Evolutionary conservation across 1,140 invertebrate species (phyloP).

Genomic region (Scaptomyza pallida): DNA sequence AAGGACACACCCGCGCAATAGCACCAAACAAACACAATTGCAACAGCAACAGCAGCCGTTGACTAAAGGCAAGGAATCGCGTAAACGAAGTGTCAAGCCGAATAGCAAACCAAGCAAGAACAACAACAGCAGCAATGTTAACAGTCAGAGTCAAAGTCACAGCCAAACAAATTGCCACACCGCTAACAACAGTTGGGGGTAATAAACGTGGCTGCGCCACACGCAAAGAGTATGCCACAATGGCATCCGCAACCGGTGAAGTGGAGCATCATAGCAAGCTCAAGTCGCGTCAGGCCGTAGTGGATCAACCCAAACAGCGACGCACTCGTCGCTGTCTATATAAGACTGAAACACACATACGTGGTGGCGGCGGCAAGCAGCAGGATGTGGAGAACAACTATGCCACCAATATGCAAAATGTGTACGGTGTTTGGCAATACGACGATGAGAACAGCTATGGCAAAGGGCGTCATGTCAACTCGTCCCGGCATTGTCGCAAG

Average conservation of each 20-base stretch:
- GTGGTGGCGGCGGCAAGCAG: conserved; percentile 35
- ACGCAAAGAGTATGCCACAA: conserved; percentile 54
- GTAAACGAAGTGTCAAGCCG: conserved; percentile 10
- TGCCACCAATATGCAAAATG: conserved; percentile 61
- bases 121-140: conserved; percentile 5
- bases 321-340: conserved; percentile 73
- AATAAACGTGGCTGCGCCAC: conserved; percentile 75
- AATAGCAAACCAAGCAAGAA: conserved; percentile 15
- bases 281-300: conserved; percentile 38
- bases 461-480: conserved; percentile 64
- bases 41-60: conserved; percentile 10
- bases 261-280: conserved; percentile 54
- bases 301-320: conserved; percentile 51
- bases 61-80: conserved; percentile 17
- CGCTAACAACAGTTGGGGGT: conserved; percentile 58
- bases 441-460: conserved; percentile 77
- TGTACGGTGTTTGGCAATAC: conserved; percentile 62
- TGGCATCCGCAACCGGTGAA: conserved; percentile 71
- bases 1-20: conserved; percentile 17
- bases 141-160: conserved; percentile 18
- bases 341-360: conserved; percentile 74
- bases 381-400: conserved; percentile 74
- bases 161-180: conserved; percentile 36
- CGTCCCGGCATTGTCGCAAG: conserved; percentile 74
- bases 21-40: conserved; percentile 40